Conservation (phyloP, 2,888 invertebrate species). For the Spodoptera exigua region DNA sequence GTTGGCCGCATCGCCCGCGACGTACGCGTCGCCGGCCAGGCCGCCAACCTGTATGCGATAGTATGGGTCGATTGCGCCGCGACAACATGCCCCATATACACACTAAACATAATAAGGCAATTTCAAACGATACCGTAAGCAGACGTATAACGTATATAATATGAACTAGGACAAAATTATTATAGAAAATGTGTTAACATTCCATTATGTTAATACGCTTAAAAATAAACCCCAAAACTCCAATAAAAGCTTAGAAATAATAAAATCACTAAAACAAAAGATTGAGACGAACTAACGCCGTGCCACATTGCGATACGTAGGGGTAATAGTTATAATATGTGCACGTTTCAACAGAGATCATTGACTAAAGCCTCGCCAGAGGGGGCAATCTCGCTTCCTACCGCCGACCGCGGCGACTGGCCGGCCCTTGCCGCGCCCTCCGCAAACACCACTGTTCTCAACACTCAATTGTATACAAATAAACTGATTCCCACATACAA, state of each 20-base stretch:
- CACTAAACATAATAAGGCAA: constrained; percentile 73
- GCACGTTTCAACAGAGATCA: constrained; percentile 73
- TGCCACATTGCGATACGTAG: constrained; percentile 57
- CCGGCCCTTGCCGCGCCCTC: constrained; percentile 21
- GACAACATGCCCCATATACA: constrained; percentile 74
- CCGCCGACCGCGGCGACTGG: constrained; percentile 29
- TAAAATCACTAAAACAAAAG: constrained; percentile 64
- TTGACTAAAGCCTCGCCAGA: constrained; percentile 65
- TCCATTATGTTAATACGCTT: constrained; percentile 77
- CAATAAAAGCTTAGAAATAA: constrained; percentile 72
- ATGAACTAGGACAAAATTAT: constrained; percentile 63
- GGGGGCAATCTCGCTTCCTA: constrained; percentile 61
- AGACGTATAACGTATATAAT: constrained; percentile 42
- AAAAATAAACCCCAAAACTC: constrained; percentile 77
- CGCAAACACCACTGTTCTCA: background rate
- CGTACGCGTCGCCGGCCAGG: too few species aligned
- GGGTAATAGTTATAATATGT: constrained; percentile 62
- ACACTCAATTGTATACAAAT: constrained; percentile 1
- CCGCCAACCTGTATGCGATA: constrained; percentile 29
- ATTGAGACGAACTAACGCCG: constrained; percentile 57
- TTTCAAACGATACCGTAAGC: constrained; percentile 69
- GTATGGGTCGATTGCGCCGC: constrained; percentile 50
- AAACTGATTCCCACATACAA: constrained; percentile 4
- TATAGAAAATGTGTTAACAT: constrained; percentile 76
- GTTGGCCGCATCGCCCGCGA: constrained; percentile 15